Evolutionary conservation across 2,888 invertebrate species (phyloP), one percentile per base, ranked within the genome.

Genomic region (Caenorhabditis sp.): DNA sequence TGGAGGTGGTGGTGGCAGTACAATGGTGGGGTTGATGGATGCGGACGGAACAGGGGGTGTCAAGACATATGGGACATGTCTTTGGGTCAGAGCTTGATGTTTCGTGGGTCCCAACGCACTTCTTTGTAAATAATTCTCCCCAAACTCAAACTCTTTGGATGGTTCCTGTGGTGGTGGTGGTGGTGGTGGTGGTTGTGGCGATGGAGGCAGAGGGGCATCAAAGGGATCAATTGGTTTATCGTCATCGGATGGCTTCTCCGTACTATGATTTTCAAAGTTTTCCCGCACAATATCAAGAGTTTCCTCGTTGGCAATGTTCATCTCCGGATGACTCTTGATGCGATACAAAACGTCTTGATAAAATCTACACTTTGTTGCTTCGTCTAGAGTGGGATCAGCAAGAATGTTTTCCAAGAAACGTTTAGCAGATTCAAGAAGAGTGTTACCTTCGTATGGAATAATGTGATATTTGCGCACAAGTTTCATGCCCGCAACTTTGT

Each of bases 391-490:
- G n/a, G 68, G 31, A n/a, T 49, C 49, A n/a, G 12, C 6, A 7
- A 68, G 49, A 35, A 68, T 68, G 10, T 35, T 38, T 19, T 47
- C 49, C 47, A 64, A 14, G n/a, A 47, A 64, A 14, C 26, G 64
- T 26, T 28, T 22, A 7, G 49, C 64, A 7, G 64, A 41, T 2
- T 64, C 47, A 4, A 47, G 47, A 7, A 12, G 10, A 24, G 26
- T n/a, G n/a, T n/a, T 10, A 14, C 47, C 47, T 8, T 64, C 64
- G n/a, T 47, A 64, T 3, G 64, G 64, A 10, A 64, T 44, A 12
- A 44, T 47, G 26, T 28, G 64, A 64, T 64, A 64, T 64, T 64
- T 64, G 6, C 49, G 44, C 12, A 64, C n/a, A 12, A 64, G n/a
- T 24, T 64, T 64, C 26, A 44, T 51, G 2, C 22, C 26, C 26